Percentiles rank a stretch among this genome's conserved stretches.
Evolutionary conservation across 2,888 invertebrate species (phyloP).

Genomic region (Herminia tarsipennalis): DNA sequence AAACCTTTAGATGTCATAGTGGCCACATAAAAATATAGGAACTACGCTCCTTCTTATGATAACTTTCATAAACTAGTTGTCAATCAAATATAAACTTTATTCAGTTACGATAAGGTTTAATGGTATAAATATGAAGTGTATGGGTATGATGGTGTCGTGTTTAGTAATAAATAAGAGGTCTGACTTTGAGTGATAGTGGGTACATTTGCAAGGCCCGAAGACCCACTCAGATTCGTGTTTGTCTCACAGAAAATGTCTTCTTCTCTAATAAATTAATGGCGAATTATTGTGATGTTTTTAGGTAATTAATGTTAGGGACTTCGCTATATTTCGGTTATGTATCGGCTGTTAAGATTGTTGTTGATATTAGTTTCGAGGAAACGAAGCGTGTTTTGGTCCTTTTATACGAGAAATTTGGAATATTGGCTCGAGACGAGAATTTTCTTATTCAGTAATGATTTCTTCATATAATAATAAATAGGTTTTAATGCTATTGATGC

Average conservation of each 20-base stretch:
- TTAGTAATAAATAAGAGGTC: constrained; percentile 74
- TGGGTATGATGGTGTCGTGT: constrained; percentile 19
- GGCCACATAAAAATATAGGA: constrained; percentile 47
- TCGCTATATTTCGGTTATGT: constrained; percentile 8
- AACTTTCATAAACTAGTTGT: background rate
- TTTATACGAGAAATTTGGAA: no score
- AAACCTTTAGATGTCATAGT: constrained; percentile 41
- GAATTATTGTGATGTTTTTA: constrained; percentile 47
- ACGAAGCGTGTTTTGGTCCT: no score
- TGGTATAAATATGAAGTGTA: constrained; percentile 4
- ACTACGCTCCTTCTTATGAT: constrained; percentile 15
- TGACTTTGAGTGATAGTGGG: constrained; percentile 77
- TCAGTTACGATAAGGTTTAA: constrained; percentile 10
- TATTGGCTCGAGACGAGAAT: no score
- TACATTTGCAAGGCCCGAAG: constrained; percentile 49
- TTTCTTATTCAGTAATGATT: no score
- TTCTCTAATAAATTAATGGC: constrained; percentile 52
- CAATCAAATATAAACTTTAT: constrained; percentile 16
- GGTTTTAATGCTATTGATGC: no score
- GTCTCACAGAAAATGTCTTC: constrained; percentile 64
- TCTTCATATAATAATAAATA: no score
- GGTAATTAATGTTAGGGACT: constrained; percentile 43
- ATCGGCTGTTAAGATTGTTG: constrained; percentile 9
- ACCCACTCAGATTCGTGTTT: constrained; percentile 66
- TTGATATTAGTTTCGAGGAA: background rate